A percentile compares a stretch with the other conserved stretches of the same genome.
Evolutionary conservation across 1,140 invertebrate genomes (phyloP).

Genomic region (Hyles vespertilio): DNA sequence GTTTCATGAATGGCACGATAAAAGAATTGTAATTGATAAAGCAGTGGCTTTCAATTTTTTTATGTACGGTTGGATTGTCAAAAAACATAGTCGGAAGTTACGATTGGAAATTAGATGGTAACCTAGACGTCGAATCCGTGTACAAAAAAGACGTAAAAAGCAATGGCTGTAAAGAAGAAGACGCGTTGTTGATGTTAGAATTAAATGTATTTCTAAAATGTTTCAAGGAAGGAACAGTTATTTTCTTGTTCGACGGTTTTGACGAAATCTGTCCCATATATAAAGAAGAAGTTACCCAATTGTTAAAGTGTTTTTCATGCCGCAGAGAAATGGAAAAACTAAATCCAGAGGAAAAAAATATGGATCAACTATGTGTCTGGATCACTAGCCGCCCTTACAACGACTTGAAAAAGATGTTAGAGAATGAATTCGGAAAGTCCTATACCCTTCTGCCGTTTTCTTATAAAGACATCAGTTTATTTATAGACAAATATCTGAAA

Average conservation of each 20-base stretch:
- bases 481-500: neutral
- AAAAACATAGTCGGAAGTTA: neutral
- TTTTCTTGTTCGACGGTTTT: conserved; percentile 15
- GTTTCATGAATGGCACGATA: conserved; percentile 9
- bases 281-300: neutral
- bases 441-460: neutral
- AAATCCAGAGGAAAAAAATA: neutral
- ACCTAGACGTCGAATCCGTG: neutral
- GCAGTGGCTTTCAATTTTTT: conserved; percentile 8
- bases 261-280: conserved; percentile 8
- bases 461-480: neutral
- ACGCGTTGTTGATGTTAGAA: conserved; percentile 2
- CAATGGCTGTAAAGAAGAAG: neutral
- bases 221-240: conserved; percentile 6
- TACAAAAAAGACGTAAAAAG: neutral
- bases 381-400: conserved; percentile 7
- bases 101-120: neutral
- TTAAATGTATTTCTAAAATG: conserved; percentile 12
- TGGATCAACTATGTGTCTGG: neutral
- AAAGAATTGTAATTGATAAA: conserved; percentile 1
- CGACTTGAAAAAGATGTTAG: neutral
- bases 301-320: conserved; percentile 1
- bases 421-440: conserved; percentile 1
- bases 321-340: neutral
- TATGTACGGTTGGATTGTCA: neutral